phyloP scores from a whole-genome alignment of 2,113 vertebrate species.

The Toxostoma redivivum region DNA sequence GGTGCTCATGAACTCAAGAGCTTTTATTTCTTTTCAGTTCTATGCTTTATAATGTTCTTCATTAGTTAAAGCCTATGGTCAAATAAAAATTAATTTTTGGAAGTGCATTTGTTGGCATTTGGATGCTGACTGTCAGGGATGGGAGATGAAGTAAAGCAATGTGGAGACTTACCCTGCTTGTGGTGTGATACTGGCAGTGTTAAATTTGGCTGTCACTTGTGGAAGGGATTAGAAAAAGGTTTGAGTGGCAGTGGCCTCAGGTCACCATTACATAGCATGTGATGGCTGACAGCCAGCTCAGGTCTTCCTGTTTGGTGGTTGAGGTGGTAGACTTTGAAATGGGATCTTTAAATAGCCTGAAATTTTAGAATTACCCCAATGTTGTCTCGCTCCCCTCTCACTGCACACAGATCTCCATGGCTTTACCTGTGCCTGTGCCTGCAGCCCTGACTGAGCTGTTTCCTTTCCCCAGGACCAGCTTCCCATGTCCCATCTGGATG shows the following conservation, averaged over 20 bases:
- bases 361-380: neutral
- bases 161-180: neutral
- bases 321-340: neutral
- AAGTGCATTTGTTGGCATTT: neutral
- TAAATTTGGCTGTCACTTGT: neutral
- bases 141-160: neutral
- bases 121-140: neutral
- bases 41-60: neutral
- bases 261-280: neutral
- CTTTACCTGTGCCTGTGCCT: neutral
- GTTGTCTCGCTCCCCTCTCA: neutral
- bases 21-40: neutral
- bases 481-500: slow-evolving; percentile 9
- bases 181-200: neutral
- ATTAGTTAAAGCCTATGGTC: neutral
- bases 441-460: neutral
- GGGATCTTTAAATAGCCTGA: neutral
- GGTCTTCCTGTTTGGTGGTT: neutral
- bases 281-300: neutral
- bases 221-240: neutral
- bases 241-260: neutral
- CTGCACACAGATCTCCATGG: neutral
- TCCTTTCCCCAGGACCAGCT: slow-evolving; percentile 40
- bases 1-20: neutral
- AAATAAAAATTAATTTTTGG: neutral